phyloP scores from a whole-genome alignment of 2,113 vertebrate species.

The Gambusia affinis region DNA sequence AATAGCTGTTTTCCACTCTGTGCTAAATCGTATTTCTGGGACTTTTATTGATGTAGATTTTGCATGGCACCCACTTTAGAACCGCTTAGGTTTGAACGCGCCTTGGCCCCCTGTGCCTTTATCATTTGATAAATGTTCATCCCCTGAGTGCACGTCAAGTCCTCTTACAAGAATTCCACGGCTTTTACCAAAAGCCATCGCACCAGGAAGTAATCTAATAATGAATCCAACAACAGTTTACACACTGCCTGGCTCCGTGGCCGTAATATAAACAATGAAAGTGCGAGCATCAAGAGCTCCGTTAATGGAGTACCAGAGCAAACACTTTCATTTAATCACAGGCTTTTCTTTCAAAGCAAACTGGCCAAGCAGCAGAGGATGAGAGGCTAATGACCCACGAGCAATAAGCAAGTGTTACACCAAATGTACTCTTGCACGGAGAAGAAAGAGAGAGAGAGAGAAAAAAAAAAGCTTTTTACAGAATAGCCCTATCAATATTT shows the following conservation, averaged over 20 bases:
- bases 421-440: constrained; percentile 86
- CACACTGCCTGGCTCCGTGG: constrained; percentile 59
- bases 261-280: constrained; percentile 71
- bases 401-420: constrained; percentile 98
- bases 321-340: constrained; percentile 88
- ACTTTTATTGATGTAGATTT: constrained; percentile 72
- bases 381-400: constrained; percentile 96
- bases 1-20: constrained; percentile 48
- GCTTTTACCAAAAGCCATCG: constrained; percentile 73
- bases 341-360: constrained; percentile 83
- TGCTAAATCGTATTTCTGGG: constrained; percentile 44
- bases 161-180: constrained; percentile 69
- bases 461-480: constrained; percentile 85
- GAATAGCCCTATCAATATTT: constrained; percentile 99
- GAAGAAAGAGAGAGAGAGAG: constrained; percentile 30
- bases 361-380: constrained; percentile 86
- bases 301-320: constrained; percentile 75
- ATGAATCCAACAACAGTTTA: constrained; percentile 76
- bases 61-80: constrained; percentile 61
- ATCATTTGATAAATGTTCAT: constrained; percentile 76
- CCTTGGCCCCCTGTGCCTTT: constrained; percentile 54
- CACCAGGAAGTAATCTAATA: constrained; percentile 78
- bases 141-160: constrained; percentile 64
- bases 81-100: constrained; percentile 57
- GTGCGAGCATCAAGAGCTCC: constrained; percentile 56